A percentile compares a stretch with the other conserved stretches of the same genome.
Evolutionary conservation across 2,113 vertebrate species (phyloP).

Genomic region (Mastomys coucha): DNA sequence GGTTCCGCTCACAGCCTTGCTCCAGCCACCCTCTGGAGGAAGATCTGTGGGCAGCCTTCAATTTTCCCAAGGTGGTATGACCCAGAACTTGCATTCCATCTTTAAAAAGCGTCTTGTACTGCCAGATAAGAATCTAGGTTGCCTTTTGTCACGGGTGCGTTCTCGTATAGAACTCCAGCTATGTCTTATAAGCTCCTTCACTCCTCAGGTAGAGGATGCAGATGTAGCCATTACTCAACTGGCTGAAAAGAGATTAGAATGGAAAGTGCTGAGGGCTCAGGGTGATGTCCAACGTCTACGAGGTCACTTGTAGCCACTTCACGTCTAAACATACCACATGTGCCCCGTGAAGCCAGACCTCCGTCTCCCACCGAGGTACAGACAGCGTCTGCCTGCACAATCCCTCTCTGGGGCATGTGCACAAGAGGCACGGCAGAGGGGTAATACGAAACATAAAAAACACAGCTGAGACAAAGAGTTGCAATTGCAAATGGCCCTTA

Average conservation of each 20-base stretch:
- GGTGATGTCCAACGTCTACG: too few relatives aligned
- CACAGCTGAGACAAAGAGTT: constrained; percentile 68
- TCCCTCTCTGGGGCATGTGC: constrained; percentile 51
- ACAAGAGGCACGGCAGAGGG: neutral
- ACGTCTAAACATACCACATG: neutral
- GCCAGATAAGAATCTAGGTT: neutral
- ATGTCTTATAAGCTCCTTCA: neutral
- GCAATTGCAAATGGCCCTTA: constrained; percentile 76
- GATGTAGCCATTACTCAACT: neutral
- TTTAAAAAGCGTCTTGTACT: neutral
- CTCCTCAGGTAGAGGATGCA: neutral
- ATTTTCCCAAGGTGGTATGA: neutral
- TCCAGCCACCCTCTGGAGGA: neutral
- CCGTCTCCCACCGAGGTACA: constrained; percentile 36
- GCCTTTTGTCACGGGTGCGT: neutral
- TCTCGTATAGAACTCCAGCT: neutral
- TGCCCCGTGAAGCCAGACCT: neutral
- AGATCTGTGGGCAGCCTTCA: too few relatives aligned
- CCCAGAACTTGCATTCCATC: neutral
- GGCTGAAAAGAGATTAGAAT: neutral
- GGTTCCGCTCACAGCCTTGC: neutral
- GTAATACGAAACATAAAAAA: constrained; percentile 71
- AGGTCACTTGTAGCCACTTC: neutral
- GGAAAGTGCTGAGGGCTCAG: neutral
- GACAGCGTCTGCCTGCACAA: constrained; percentile 61